These are phyloP conservation scores for Barbus barbus DNA, from an alignment of 2,113 vertebrate species.

Conservation along the genomic window DNA sequence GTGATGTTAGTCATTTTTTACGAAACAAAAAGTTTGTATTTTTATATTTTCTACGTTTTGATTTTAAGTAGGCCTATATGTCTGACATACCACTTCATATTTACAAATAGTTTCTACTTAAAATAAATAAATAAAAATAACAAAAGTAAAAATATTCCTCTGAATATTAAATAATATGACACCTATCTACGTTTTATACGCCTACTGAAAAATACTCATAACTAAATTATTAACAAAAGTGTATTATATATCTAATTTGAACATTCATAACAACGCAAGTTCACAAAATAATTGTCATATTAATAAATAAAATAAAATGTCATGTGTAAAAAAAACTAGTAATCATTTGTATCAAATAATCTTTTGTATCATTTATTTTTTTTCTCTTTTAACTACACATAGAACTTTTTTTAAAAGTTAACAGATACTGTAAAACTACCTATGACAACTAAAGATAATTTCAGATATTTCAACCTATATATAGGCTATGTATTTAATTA, in stretches of 20 bases:
- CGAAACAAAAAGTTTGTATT: slow-evolving; percentile 1
- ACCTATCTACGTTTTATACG: neutral
- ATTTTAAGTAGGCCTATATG: neutral
- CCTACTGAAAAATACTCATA: no score
- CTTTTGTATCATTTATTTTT: neutral
- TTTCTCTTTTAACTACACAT: neutral
- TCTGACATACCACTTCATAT: neutral
- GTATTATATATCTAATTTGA: neutral
- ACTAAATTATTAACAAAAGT: neutral
- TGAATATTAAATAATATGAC: neutral
- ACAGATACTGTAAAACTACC: neutral
- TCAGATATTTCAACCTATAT: neutral
- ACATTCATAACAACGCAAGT: neutral
- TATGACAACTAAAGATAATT: neutral
- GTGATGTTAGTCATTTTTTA: neutral
- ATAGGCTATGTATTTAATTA: neutral
- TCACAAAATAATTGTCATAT: neutral
- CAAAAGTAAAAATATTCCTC: neutral
- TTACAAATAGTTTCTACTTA: neutral
- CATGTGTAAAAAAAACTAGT: no score
- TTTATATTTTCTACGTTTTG: neutral
- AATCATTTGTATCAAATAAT: no score
- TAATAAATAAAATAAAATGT: no score
- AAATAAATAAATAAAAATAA: neutral
- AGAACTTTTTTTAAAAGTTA: neutral